Conservation (phyloP, 2,113 vertebrate species). For the Tautogolabrus adspersus region DNA sequence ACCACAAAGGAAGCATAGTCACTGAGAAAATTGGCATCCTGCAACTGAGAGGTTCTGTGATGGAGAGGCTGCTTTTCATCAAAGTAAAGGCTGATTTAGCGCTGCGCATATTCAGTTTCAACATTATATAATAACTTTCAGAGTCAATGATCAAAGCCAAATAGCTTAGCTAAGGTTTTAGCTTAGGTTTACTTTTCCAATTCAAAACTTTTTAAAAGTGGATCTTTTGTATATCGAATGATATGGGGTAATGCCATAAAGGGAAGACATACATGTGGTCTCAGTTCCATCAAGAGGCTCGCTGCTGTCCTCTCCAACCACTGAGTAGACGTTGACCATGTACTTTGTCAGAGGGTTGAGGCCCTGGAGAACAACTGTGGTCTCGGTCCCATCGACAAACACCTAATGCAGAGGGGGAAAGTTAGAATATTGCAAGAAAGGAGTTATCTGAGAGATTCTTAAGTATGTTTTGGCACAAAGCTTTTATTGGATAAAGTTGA, state of each 20-base stretch:
- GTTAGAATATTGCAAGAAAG: slow-evolving; percentile 11
- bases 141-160: background rate
- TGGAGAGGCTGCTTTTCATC: background rate
- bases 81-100: slow-evolving; percentile 1
- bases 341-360: slow-evolving; percentile 93
- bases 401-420: slow-evolving; percentile 78
- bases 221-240: no score
- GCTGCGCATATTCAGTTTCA: background rate
- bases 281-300: slow-evolving; percentile 91
- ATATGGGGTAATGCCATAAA: background rate
- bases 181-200: slow-evolving; percentile 18
- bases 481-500: background rate
- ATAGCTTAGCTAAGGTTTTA: background rate
- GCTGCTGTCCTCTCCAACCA: slow-evolving; percentile 93
- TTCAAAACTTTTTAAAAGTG: no score
- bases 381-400: slow-evolving; percentile 90
- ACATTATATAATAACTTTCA: background rate
- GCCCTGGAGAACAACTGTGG: slow-evolving; percentile 88
- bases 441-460: background rate
- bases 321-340: slow-evolving; percentile 90
- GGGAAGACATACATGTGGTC: slow-evolving; percentile 90
- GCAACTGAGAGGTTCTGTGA: background rate
- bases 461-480: background rate
- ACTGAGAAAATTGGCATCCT: background rate
- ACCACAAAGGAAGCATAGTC: slow-evolving; percentile 32